phyloP scores from a whole-genome alignment of 2,113 vertebrate species.

The Zootoca vivipara region DNA sequence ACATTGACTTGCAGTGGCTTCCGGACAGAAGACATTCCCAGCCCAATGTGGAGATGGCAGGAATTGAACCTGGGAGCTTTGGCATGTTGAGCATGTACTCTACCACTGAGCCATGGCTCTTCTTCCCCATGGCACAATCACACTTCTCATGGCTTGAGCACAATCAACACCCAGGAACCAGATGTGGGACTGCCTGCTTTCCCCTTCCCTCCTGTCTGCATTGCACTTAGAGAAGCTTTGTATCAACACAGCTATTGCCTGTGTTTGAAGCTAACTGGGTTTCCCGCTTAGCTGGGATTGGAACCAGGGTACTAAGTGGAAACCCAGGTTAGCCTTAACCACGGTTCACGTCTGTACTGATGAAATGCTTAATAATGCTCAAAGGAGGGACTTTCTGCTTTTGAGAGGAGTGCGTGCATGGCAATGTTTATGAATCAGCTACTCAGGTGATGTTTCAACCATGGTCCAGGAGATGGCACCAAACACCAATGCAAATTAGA shows the following conservation, averaged over 20 bases:
- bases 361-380: neutral
- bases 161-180: neutral
- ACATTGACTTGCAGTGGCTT: too few species aligned
- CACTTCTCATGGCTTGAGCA: neutral
- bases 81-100: too few species aligned
- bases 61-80: too few species aligned
- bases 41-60: too few species aligned
- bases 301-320: neutral
- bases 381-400: neutral
- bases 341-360: neutral
- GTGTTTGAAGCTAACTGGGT: neutral
- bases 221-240: neutral
- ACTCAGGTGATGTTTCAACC: neutral
- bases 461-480: constrained; percentile 4
- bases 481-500: neutral
- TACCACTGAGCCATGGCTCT: too few species aligned
- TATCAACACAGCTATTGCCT: neutral
- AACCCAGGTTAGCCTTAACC: neutral
- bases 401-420: neutral
- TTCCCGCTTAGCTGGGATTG: neutral
- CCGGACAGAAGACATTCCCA: too few species aligned
- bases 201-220: too few species aligned
- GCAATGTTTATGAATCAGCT: neutral
- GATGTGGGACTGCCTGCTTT: neutral
- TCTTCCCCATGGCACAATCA: neutral